Evolutionary conservation across 2,113 vertebrate genomes (phyloP).

Genomic region (Loxodonta africana): DNA sequence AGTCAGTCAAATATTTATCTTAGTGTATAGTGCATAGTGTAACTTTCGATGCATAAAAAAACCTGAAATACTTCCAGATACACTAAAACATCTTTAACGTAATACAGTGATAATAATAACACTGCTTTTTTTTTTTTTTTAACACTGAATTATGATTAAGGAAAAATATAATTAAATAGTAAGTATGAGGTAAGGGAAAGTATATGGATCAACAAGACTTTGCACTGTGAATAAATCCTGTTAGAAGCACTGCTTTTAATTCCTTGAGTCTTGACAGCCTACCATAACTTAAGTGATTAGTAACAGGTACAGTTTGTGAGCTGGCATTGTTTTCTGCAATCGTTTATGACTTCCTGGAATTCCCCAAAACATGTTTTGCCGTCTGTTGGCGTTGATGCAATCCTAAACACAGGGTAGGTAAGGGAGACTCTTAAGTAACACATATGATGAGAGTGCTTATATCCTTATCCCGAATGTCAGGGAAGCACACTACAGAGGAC

Average conservation of each 20-base stretch:
- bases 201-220: neutral
- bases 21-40: too few relatives aligned
- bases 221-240: neutral
- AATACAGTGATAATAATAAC: too few relatives aligned
- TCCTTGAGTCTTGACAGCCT: neutral
- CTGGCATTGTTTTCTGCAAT: neutral
- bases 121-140: too few relatives aligned
- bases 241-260: neutral
- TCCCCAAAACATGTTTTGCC: slow-evolving; percentile 30
- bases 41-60: too few relatives aligned
- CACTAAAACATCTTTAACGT: too few relatives aligned
- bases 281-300: neutral
- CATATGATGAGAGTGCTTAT: neutral
- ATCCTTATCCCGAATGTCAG: neutral
- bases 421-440: slow-evolving; percentile 18
- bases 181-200: neutral
- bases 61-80: too few relatives aligned
- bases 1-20: too few relatives aligned
- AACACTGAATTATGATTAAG: neutral
- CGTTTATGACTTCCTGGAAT: neutral
- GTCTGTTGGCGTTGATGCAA: neutral
- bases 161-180: neutral
- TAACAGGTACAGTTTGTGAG: neutral
- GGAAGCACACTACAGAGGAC: neutral
- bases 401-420: neutral